Evolutionary conservation across 2,113 vertebrate genomes (phyloP).

Genomic region (Aldabrachelys gigantea): DNA sequence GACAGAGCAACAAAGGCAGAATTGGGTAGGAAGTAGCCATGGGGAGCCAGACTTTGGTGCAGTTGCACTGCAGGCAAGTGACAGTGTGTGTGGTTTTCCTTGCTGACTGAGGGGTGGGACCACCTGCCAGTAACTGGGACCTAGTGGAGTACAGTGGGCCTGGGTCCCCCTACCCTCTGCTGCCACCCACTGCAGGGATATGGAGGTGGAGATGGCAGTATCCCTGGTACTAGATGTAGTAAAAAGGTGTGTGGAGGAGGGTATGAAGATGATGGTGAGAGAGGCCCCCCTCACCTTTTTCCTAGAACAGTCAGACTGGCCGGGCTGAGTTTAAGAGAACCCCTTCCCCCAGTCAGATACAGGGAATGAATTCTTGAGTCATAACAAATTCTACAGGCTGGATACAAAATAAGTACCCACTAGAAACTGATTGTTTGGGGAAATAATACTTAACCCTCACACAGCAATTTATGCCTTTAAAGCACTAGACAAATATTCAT

Average conservation of each 20-base stretch:
- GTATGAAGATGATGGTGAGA: neutral
- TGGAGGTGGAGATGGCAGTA: neutral
- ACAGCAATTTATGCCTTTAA: too few species aligned
- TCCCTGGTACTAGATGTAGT: neutral
- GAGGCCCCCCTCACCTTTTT: neutral
- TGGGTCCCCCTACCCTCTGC: neutral
- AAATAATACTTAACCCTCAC: neutral
- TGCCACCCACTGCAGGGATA: neutral
- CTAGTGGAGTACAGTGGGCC: neutral
- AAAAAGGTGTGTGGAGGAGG: neutral
- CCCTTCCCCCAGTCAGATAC: neutral
- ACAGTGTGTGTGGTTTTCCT: neutral
- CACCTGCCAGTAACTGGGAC: fast-evolving
- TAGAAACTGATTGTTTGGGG: neutral
- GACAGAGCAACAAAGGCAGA: neutral
- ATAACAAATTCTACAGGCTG: neutral
- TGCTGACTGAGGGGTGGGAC: neutral
- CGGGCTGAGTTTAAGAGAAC: neutral
- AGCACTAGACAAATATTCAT: too few species aligned
- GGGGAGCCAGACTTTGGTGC: neutral
- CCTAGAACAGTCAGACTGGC: neutral
- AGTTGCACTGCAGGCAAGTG: neutral
- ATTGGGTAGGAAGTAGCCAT: neutral
- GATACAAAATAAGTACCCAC: neutral
- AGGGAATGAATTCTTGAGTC: neutral